phyloP scores from a whole-genome alignment of 2,888 invertebrate genomes.

The Lepas anatifera region DNA sequence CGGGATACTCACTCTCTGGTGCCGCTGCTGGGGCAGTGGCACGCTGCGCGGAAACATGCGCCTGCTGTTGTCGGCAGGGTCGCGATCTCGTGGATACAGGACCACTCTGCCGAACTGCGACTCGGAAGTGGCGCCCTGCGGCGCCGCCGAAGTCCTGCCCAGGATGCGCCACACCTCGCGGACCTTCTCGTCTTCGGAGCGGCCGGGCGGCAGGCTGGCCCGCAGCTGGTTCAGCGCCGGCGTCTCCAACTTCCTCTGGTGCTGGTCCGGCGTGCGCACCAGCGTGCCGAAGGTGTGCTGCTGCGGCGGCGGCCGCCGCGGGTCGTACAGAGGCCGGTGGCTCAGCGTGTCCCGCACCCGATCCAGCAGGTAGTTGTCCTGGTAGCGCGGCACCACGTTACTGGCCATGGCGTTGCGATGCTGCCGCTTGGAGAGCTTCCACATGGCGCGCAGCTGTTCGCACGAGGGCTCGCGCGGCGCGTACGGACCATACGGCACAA shows the following conservation, averaged over 20 bases:
- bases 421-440: constrained; percentile 80
- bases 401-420: constrained; percentile 74
- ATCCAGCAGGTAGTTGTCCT: constrained; percentile 57
- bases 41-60: no score
- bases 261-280: constrained; percentile 47
- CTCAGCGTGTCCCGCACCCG: not conserved
- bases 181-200: no score
- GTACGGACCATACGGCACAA: not conserved
- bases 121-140: no score
- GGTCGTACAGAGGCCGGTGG: not conserved
- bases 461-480: constrained; percentile 55
- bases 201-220: not conserved
- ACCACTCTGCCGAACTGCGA: no score
- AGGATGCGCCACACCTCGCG: no score
- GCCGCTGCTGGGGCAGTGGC: no score
- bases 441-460: constrained; percentile 78
- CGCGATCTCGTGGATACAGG: no score
- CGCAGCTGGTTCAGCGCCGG: not conserved
- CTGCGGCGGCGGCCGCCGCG: constrained; percentile 26
- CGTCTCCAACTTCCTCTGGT: not conserved
- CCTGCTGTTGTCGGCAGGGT: no score
- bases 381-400: constrained; percentile 70
- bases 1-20: no score
- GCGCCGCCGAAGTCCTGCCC: no score
- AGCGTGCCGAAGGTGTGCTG: constrained; percentile 59